Conservation (phyloP, 2,888 invertebrate genomes). For the Smittia sp. region DNA sequence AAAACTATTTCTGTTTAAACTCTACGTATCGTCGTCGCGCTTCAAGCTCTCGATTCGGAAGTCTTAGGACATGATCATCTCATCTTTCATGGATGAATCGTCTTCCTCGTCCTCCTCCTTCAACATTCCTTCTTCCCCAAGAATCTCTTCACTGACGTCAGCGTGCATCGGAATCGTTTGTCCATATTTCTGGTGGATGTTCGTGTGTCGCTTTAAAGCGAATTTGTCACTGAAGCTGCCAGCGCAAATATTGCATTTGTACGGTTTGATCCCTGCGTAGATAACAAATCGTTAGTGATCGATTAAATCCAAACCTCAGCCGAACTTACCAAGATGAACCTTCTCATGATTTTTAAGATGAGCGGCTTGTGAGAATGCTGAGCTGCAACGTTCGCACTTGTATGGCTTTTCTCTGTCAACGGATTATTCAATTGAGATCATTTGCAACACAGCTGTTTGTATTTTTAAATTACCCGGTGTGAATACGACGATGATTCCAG, state of each 20-base stretch:
- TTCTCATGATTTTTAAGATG: slow-evolving; percentile 87
- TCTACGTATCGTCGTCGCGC: slow-evolving; percentile 17
- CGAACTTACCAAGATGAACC: slow-evolving; percentile 46
- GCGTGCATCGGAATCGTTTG: slow-evolving; percentile 16
- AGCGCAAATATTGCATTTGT: slow-evolving; percentile 67
- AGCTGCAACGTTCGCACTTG: slow-evolving; percentile 84
- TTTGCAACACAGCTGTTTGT: not conserved
- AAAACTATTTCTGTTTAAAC: slow-evolving; percentile 14
- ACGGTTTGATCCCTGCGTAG: slow-evolving; percentile 67
- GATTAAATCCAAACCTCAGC: not conserved
- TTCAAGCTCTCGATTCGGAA: not conserved
- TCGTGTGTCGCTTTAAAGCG: slow-evolving; percentile 79
- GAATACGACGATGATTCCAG: slow-evolving; percentile 85
- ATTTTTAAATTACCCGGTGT: slow-evolving; percentile 63
- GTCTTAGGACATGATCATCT: slow-evolving; percentile 29
- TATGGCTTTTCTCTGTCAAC: slow-evolving; percentile 49
- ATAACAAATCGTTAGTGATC: not conserved
- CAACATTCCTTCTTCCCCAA: not conserved
- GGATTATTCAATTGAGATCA: not conserved
- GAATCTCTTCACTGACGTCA: not conserved
- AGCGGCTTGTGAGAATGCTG: slow-evolving; percentile 85
- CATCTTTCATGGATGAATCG: slow-evolving; percentile 26
- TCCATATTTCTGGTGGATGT: slow-evolving; percentile 85
- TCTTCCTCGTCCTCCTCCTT: slow-evolving; percentile 31
- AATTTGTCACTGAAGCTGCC: slow-evolving; percentile 86